Evolutionary conservation across 2,797 vertebrate species (phyloP), one percentile per base, ranked within the genome.

Genomic region (Echiichthys vipera): DNA sequence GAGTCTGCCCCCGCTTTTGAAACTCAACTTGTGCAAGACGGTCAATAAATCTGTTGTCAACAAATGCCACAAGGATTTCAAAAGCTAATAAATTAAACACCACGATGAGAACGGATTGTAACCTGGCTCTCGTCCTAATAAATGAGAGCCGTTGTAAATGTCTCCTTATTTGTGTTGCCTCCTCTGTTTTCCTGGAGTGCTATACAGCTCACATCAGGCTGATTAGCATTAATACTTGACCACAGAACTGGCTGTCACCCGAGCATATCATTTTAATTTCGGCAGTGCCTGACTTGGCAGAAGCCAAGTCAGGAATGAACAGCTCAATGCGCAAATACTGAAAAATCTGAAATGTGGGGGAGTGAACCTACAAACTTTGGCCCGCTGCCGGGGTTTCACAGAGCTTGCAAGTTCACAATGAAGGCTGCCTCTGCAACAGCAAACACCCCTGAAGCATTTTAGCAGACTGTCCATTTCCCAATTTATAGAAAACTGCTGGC

Each of bases 211-310:
- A 58, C 49, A 55, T 80, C 54, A 29, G 1, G 59, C 63, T 68
- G 82, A 88, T 88, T 89, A 85, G 79, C 71, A 87, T 87, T 86
- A 85, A 89, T 85, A 84, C 72, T 84, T 82, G 72, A 86, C 68
- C 56, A 42, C 65, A 66, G 73, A 78, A 78, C 75, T 81, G 71
- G 83, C 83, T 47, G 71, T 84, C 78, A 84, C 43, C 67, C 59
- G 74, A 87, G 82, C 89, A 89, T 83, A 84, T 87, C 84, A 57
- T 81, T 90, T 90, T 88, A 91, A 93, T 93, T 91, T 77, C 37
- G 3, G 49, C 73, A 47, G 72, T 49, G 82, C 79, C 81, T 85
- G 90, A 89, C 84, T 94, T 94, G 92, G 89, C 91, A 89, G 82
- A 85, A 83, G 80, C 78, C 69, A 67, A 69, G 64, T 43, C n/a